These are phyloP conservation scores for Dorcus hopei DNA, from an alignment of 2,888 invertebrate species.

Conservation along the genomic window DNA sequence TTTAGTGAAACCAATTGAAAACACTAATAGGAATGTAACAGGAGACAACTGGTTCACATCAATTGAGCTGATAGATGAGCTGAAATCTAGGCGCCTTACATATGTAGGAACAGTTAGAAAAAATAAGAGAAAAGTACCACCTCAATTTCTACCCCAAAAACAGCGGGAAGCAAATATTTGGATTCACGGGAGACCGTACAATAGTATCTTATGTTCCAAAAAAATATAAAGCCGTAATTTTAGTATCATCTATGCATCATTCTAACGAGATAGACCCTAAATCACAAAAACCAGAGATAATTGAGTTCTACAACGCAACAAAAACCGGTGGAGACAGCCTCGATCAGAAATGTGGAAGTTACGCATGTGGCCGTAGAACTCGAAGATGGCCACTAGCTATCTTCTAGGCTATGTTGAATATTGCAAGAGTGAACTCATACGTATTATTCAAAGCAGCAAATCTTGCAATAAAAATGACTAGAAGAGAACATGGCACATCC, in stretches of 20 bases:
- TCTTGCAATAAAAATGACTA: not conserved
- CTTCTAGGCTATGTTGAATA: not conserved
- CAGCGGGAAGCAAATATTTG: not conserved
- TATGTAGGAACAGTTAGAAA: not conserved
- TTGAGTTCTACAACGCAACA: too few species aligned
- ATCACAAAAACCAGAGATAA: too few species aligned
- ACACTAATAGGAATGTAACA: not conserved
- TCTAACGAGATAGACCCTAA: not conserved
- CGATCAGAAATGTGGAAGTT: not conserved
- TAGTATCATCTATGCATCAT: not conserved
- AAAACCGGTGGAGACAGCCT: not conserved
- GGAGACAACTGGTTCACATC: not conserved
- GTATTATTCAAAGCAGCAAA: not conserved
- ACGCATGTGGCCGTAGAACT: not conserved
- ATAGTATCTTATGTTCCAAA: not conserved
- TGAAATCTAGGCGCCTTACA: not conserved
- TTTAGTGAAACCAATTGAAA: not conserved
- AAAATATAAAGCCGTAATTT: not conserved
- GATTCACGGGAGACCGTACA: not conserved
- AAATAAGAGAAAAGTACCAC: constrained; percentile 5
- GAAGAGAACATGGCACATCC: not conserved
- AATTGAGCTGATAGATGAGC: not conserved
- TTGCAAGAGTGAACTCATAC: not conserved
- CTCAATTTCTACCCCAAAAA: not conserved
- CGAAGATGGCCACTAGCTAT: not conserved